Conservation (phyloP, 1,140 invertebrate genomes). For the Plectrocnemia conspersa region DNA sequence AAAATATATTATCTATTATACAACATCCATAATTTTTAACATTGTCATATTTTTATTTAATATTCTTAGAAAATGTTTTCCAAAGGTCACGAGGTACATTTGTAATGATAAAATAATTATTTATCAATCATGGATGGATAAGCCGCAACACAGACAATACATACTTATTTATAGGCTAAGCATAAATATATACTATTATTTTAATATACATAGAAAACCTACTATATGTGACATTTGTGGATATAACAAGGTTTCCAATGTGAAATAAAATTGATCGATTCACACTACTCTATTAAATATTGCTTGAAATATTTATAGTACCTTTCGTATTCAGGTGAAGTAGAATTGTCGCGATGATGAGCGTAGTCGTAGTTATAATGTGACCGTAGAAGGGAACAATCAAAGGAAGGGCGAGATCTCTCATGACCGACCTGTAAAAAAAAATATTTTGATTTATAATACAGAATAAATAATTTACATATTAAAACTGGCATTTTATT, state of each 20-base stretch:
- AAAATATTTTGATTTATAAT: background rate
- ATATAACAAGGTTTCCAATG: background rate
- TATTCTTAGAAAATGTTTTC: too few relatives aligned
- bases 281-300: too few relatives aligned
- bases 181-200: too few relatives aligned
- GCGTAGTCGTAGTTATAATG: slow-evolving; percentile 38
- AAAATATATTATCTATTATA: too few relatives aligned
- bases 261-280: too few relatives aligned
- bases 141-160: too few relatives aligned
- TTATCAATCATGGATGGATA: too few relatives aligned
- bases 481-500: background rate
- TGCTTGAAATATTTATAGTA: slow-evolving; percentile 1
- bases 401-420: slow-evolving; percentile 52
- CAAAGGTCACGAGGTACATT: too few relatives aligned
- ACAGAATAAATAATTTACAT: background rate
- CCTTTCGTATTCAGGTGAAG: slow-evolving; percentile 32
- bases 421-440: slow-evolving; percentile 54
- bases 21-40: too few relatives aligned
- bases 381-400: slow-evolving; percentile 52
- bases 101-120: too few relatives aligned
- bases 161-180: too few relatives aligned
- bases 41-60: too few relatives aligned
- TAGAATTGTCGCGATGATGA: slow-evolving; percentile 32
- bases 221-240: background rate
- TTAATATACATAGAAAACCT: background rate